phyloP scores from a whole-genome alignment of 2,888 invertebrate species.

The Elysia crispata region DNA sequence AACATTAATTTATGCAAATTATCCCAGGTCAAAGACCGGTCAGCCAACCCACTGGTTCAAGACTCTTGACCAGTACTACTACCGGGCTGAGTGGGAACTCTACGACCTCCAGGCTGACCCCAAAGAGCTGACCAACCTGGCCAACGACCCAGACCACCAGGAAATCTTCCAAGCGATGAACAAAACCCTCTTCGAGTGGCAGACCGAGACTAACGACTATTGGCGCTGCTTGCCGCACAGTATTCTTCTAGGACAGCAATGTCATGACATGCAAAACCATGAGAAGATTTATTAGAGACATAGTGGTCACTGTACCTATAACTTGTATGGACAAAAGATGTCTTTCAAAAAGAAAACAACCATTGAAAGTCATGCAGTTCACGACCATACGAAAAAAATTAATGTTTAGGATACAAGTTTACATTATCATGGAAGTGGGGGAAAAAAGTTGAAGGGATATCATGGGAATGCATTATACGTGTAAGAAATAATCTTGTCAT shows the following conservation, averaged over 20 bases:
- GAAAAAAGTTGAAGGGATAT: too few species aligned
- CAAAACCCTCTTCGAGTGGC: constrained; percentile 84
- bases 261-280: constrained; percentile 39
- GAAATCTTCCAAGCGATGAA: constrained; percentile 80
- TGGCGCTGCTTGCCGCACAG: constrained; percentile 91
- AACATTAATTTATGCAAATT: too few species aligned
- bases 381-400: too few species aligned
- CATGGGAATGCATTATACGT: too few species aligned
- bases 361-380: too few species aligned
- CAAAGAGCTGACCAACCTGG: constrained; percentile 86
- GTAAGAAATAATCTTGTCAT: too few species aligned
- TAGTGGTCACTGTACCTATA: too few species aligned
- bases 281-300: background rate
- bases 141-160: constrained; percentile 76
- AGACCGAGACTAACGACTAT: constrained; percentile 87
- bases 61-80: constrained; percentile 86
- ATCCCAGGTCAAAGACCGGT: constrained; percentile 81
- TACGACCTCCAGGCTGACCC: constrained; percentile 89
- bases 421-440: too few species aligned
- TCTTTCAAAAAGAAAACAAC: too few species aligned
- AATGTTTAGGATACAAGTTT: too few species aligned
- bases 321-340: too few species aligned
- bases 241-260: constrained; percentile 80
- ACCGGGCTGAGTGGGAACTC: constrained; percentile 91
- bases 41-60: constrained; percentile 89